These are phyloP conservation scores for Malurus elegans DNA, from an alignment of 2,113 vertebrate genomes.

Conservation along the genomic window DNA sequence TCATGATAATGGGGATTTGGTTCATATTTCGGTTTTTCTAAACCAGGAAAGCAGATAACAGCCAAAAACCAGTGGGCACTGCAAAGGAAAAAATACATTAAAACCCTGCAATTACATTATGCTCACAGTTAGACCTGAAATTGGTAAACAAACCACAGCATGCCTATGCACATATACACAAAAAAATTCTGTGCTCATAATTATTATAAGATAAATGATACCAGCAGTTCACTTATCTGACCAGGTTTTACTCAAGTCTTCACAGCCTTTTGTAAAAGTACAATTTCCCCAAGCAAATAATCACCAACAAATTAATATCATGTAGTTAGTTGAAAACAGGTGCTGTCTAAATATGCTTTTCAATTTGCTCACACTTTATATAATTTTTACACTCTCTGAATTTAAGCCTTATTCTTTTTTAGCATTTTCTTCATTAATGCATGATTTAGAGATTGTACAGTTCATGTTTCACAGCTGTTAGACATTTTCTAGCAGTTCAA, in stretches of 20 bases:
- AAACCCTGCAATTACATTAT: neutral
- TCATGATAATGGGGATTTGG: conserved; percentile 83
- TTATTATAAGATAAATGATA: neutral
- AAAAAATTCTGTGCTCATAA: neutral
- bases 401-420: neutral
- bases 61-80: conserved; percentile 99
- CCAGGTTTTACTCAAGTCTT: neutral
- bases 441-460: neutral
- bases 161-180: accelerated
- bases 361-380: neutral
- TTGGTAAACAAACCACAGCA: neutral
- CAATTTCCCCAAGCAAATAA: neutral
- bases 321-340: neutral
- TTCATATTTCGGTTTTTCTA: conserved; percentile 80
- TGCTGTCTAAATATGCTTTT: neutral
- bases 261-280: neutral
- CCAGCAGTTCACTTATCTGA: neutral
- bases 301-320: neutral
- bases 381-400: neutral
- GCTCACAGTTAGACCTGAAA: neutral
- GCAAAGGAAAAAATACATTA: conserved; percentile 43
- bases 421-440: neutral
- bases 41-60: conserved; percentile 96
- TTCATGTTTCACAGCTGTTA: neutral
- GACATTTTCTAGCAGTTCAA: neutral